Conservation (phyloP, 2,797 vertebrate genomes). For the Phataginus tricuspis region DNA sequence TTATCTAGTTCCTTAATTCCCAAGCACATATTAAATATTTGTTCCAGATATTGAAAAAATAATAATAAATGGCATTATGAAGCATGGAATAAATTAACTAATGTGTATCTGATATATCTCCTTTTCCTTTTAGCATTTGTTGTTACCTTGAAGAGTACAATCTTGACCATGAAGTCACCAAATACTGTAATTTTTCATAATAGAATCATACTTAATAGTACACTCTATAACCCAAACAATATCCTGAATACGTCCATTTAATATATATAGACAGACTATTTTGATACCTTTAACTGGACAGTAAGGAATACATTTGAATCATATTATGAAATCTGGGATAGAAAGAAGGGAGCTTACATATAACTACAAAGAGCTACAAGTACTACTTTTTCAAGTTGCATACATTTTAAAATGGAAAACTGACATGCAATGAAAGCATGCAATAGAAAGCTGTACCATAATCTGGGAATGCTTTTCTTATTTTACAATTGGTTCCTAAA, state of each 20-base stretch:
- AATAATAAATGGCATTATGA: neutral
- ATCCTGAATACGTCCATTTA: neutral
- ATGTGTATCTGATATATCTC: neutral
- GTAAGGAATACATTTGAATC: neutral
- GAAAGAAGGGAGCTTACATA: neutral
- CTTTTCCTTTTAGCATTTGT: slow-evolving; percentile 23
- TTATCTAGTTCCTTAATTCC: neutral
- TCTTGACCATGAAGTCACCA: neutral
- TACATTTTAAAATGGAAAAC: neutral
- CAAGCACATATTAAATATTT: neutral
- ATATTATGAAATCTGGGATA: neutral
- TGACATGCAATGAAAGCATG: neutral
- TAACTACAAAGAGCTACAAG: neutral
- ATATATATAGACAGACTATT: neutral
- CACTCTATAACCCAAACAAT: neutral
- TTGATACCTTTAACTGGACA: slow-evolving; percentile 19
- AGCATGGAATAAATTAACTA: neutral
- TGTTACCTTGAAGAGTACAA: neutral
- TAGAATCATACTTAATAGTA: neutral
- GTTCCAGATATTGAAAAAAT: neutral
- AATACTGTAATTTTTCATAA: neutral
- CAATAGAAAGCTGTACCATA: neutral
- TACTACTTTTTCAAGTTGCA: neutral
- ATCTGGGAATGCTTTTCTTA: neutral
- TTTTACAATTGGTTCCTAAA: neutral